Evolutionary conservation across 2,113 vertebrate species (phyloP), one percentile per base, ranked within the genome.

Genomic region (Tachuris rubrigastra): DNA sequence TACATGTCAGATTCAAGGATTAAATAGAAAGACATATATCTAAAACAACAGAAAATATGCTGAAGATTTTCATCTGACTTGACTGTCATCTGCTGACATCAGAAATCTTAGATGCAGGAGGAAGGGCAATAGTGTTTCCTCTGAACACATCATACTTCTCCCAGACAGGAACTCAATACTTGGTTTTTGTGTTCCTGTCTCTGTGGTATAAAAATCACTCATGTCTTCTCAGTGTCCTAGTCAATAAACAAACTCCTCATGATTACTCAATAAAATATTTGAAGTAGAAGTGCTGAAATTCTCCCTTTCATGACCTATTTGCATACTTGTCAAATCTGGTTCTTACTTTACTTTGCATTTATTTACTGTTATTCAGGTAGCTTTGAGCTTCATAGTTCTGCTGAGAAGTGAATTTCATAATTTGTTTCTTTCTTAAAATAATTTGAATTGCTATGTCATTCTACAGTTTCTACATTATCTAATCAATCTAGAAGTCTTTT

Each of bases 71-170:
- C 6, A 39, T 75, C 62, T 60, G 35, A 20, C n/a, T 58, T 69
- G 7, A 53, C 37, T 85, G 37, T 72, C 69, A 83, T 8, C 10
- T 72, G 44, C 33, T 95, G 46, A 59, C 27, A 73, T 78, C 35
- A 93, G 69, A 91, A 60, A 72, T 85, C 9, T 69, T 25, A 87
- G 31, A 44, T 56, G 10, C 16, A 60, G 46, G 15, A 79, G 8
- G 15, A 42, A 85, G 15, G 20, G 47, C 49, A 39, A n/a, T 10
- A 67, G 31, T 8, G 12, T 75, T 87, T 85, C 18, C 10, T 72
- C 14, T 20, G 74, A 78, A 52, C 2, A 5, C 0, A 0, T 1
- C 5, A 24, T 46, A 41, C 10, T 60, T 72, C 16, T 78, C 15
- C 8, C 23, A 87, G n/a, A 4, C 31, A 37, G 68, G 15, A 52